Base-by-base conservation (phyloP, 2,113 vertebrate species). In the Microtus oregoni region DNA sequence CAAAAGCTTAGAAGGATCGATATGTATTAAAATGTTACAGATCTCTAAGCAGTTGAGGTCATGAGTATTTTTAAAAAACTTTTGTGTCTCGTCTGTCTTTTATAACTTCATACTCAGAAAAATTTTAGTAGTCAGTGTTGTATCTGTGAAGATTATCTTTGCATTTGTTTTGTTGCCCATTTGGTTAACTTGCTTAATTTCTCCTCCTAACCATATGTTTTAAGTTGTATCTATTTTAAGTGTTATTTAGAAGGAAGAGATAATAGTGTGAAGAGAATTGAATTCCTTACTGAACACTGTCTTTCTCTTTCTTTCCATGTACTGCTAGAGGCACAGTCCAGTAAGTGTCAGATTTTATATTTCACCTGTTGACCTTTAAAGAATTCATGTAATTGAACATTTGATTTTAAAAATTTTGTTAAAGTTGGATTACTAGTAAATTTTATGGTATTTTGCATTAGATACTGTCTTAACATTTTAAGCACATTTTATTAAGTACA, bases 281-380 rank as follows among this genome's bases (percentile, higher is more conserved):
- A 91, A 94, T 92, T 94, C 55, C 96, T 58, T 97, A 92, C 81
- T 95, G 68, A 95, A 92, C 5, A 91, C 30, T 81, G 10, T 97
- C 93, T 97, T 97, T 92, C 50, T 97, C 94, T 97, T 97, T 88
- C 67, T 14, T 90, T 89, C 7, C 55, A 58, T 91, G 91, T 97
- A 88, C 97, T 97, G 96, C 97, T 98, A 99, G 99, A 99, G 99
- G 94, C 98, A 98, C 97, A 98, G 98, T 98, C 98, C 98, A 97
- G 98, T 99, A 98, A 99, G 99, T 99, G 96, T 52, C 68, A 97
- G 44, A 93, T 98, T 97, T 98, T 98, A 87, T 96, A 89, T 98
- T 96, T 96, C 95, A 35, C n/a, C 63, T 90, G 24, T 88, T 94
- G 35, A 94, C 30, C 68, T 96, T 94, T 77, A 41, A 90, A 88